A percentile compares a stretch with the other conserved stretches of the same genome.
These are phyloP conservation scores for Heteromormyrus szaboi DNA, from an alignment of 2,797 vertebrate species.

Conservation along the genomic window DNA sequence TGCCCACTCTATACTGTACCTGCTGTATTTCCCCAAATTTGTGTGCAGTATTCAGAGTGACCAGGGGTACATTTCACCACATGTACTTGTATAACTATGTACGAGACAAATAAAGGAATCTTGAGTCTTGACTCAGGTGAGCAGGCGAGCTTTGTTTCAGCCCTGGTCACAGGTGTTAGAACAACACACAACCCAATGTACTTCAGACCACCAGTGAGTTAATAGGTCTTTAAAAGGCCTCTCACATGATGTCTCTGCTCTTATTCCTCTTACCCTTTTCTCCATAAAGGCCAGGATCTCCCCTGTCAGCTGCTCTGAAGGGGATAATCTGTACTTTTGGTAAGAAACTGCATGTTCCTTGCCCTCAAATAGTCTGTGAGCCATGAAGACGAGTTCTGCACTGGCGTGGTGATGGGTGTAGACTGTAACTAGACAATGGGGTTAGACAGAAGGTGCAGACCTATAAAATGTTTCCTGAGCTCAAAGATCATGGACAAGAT, in stretches of 20 bases:
- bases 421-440: neutral
- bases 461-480: neutral
- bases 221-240: neutral
- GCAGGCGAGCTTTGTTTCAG: neutral
- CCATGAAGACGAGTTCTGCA: slow-evolving; percentile 43
- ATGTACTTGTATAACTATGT: neutral
- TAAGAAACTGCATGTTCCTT: slow-evolving; percentile 58
- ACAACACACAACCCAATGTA: neutral
- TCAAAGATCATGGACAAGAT: neutral
- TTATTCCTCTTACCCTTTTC: slow-evolving; percentile 52
- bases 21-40: neutral
- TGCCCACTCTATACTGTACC: neutral
- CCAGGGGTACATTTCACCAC: neutral
- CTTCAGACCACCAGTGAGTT: neutral
- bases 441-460: neutral
- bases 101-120: neutral
- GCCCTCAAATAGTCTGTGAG: slow-evolving; percentile 63
- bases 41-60: neutral
- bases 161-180: neutral
- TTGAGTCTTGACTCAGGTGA: neutral
- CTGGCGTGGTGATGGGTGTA: neutral
- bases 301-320: slow-evolving; percentile 55
- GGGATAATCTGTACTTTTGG: slow-evolving; percentile 64
- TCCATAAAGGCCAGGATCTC: slow-evolving; percentile 57
- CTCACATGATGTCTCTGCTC: neutral